A percentile compares a stretch with the other conserved stretches of the same genome.
phyloP scores from a whole-genome alignment of 2,797 vertebrate species.

The Tympanoctomys barrerae region DNA sequence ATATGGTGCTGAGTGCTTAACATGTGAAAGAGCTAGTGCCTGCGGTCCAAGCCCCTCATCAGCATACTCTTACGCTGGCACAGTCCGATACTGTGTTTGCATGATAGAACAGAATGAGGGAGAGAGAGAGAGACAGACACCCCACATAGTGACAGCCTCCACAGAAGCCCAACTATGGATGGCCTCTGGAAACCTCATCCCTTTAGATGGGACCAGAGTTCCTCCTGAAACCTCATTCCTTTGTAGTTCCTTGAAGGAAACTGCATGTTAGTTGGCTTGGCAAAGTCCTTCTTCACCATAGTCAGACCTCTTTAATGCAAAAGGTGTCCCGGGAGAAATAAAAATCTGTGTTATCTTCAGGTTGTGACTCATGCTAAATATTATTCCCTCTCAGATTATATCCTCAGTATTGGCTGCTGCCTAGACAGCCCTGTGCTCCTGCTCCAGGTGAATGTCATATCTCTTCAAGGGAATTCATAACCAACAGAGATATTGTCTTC shows the following conservation, averaged over 20 bases:
- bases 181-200: no score
- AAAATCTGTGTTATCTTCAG: neutral
- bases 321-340: neutral
- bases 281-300: neutral
- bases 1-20: neutral
- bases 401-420: neutral
- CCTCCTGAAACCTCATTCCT: no score
- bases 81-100: neutral
- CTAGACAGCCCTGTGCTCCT: fast-evolving
- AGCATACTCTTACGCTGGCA: neutral
- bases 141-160: neutral
- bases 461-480: neutral
- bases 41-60: neutral
- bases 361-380: neutral
- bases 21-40: neutral
- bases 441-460: neutral
- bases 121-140: neutral
- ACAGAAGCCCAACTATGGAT: fast-evolving
- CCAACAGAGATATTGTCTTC: neutral
- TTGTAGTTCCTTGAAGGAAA: neutral
- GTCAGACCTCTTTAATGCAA: neutral
- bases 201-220: no score
- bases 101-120: fast-evolving
- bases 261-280: neutral
- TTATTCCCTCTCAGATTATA: neutral